Evolutionary conservation across 92 coral and sea anemone genomes (phyloP), one percentile per base, ranked within the genome.

Genomic region (Palythoa caribaeorum): DNA sequence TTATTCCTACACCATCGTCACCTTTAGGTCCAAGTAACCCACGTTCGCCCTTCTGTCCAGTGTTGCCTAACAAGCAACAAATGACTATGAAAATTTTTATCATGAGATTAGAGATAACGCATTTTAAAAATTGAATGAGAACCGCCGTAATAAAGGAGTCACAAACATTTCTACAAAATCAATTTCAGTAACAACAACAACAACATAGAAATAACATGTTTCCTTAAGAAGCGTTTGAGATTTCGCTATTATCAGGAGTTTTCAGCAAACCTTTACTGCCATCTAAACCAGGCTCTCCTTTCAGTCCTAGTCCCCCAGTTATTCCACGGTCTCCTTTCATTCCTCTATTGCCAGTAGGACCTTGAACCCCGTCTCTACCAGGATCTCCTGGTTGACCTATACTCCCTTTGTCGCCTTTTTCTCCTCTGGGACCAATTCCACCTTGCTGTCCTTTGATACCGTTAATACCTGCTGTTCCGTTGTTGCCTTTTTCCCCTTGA

Each of bases 391-490:
- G 38, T 21, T 52, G 66, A 36, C 83, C 66, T 2, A 36, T 6
- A 6, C 21, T 53, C 20, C 83, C 83, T 35, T 77, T 28, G 69
- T 77, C 83, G 11, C 83, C 83, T 57, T 52, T 77, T 1, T 36
- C 7, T 28, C 83, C 83, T 37, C 83, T 77, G 6, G 69, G 51
- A 12, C 83, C 83, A 10, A 44, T 15, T 8, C n/a, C 54, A 9
- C 83, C 83, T 20, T 20, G 83, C 36, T 53, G n/a, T 16, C 83
- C 83, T 77, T 77, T 77, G 15, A 69, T 77, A 4, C 83, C 83
- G 16, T 77, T 77, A 15, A 21, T 10, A 11, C 83, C 83, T 11
- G 83, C 51, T 35, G 28, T 35, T 20, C 83, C 83, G 10, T 12
- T 52, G 39, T 55, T 55, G 2, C 83, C 83, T 77, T 77, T 77